Evolutionary conservation across 2,797 vertebrate species (phyloP), one percentile per base, ranked within the genome.

Genomic region (Fringilla coelebs): DNA sequence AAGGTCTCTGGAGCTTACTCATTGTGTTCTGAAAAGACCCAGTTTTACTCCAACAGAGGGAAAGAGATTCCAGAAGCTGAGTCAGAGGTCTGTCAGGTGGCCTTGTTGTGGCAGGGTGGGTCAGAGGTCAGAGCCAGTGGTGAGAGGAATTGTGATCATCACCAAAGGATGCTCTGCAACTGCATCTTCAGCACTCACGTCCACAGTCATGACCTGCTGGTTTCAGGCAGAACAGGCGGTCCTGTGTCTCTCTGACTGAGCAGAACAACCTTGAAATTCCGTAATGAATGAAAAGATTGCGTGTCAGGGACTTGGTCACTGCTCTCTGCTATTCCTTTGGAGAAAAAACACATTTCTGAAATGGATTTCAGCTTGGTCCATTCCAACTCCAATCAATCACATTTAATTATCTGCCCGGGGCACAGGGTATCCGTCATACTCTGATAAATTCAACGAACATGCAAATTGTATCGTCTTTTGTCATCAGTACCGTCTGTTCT

Each of bases 401-500:
- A 26, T 85, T 87, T 80, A 92, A 89, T 79, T 94, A 90, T 77
- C 77, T 93, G 90, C 91, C 71, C 9, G 46, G 85, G 83, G 91
- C 85, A 72, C 71, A 49, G 45, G 32, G 74, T 86, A 90, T 94
- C 74, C 0, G 0, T 95, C 88, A 92, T 70, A 73, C 45, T 72
- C 84, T 80, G 82, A 85, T 92, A 85, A 95, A 94, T 90, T 77
- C 83, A 71, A 71, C 46, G 72, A 95, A 89, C 65, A 40, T 87
- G 83, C 65, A 94, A 95, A 87, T 93, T 70, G 65, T 90, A 91
- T 94, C 88, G 58, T 88, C 92, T 85, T 90, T 93, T 90, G 92
- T 94, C 92, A 75, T 96, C 86, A 54, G 88, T 45, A 94, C 90
- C 2, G 16, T 91, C 80, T 96, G 95, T 94, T 96, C 95, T 91